phyloP scores from a whole-genome alignment of 2,113 vertebrate genomes.

The Orthonyx spaldingii region DNA sequence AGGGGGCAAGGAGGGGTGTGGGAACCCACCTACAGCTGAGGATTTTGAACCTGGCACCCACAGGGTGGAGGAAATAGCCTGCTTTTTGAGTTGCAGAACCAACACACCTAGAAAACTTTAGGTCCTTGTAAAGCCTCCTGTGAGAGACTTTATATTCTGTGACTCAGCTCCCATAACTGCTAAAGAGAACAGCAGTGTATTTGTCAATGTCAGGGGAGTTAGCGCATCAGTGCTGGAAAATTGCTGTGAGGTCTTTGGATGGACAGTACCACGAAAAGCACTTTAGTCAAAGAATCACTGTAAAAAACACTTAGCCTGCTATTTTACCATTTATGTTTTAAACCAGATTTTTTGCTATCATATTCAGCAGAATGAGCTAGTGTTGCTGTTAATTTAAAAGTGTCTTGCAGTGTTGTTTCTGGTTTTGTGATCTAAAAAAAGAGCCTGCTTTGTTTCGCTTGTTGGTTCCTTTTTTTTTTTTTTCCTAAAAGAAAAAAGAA shows the following conservation, averaged over 20 bases:
- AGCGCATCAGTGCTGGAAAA: neutral
- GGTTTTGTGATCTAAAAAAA: neutral
- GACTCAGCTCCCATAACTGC: slow-evolving; percentile 25
- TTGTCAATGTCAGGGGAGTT: slow-evolving; percentile 30
- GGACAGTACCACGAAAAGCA: neutral
- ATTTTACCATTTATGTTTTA: neutral
- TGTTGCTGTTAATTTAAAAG: neutral
- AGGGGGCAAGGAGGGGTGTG: neutral
- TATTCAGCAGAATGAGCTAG: neutral
- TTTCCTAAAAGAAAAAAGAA: neutral
- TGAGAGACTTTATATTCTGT: slow-evolving; percentile 13
- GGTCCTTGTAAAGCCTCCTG: neutral
- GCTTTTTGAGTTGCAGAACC: neutral
- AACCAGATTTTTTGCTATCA: neutral
- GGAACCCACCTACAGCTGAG: neutral
- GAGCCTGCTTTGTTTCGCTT: neutral
- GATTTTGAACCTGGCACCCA: rapidly evolving
- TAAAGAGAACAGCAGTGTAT: neutral
- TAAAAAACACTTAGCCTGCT: neutral
- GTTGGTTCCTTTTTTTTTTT: neutral
- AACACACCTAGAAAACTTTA: neutral
- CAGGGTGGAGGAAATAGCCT: neutral
- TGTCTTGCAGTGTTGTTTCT: neutral
- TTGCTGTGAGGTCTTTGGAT: slow-evolving; percentile 28
- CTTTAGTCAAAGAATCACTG: neutral